Conservation (phyloP, 2,888 invertebrate genomes). For the Sisyra terminalis region DNA sequence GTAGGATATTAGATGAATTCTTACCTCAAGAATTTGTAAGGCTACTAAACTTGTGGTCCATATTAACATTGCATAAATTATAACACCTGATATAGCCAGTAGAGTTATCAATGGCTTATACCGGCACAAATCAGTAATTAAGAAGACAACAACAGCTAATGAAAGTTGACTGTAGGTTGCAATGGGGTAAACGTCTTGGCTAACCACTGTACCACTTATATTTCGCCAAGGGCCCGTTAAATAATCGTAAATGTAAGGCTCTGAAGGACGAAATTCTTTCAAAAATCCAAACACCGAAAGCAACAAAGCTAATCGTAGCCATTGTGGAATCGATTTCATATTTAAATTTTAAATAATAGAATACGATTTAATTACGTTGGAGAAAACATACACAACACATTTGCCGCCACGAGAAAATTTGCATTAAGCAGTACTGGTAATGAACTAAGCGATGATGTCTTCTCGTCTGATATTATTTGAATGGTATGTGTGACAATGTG, state of each 20-base stretch:
- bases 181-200: conserved; percentile 67
- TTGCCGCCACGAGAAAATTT: not conserved
- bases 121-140: conserved; percentile 65
- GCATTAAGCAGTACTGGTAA: no score
- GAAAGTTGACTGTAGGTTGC: conserved; percentile 74
- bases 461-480: no score
- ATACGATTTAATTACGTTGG: no score
- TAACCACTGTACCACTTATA: conserved; percentile 51
- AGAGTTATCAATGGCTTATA: conserved; percentile 80
- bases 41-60: conserved; percentile 54
- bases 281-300: conserved; percentile 67
- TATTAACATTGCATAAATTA: conserved; percentile 56
- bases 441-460: no score
- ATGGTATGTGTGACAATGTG: no score
- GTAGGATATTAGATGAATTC: no score
- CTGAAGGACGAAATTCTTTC: conserved; percentile 74
- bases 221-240: conserved; percentile 61
- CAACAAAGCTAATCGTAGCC: conserved; percentile 53
- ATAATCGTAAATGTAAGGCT: conserved; percentile 70
- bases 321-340: conserved; percentile 32
- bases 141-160: conserved; percentile 56
- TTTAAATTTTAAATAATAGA: not conserved
- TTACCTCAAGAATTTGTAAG: conserved; percentile 41
- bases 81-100: conserved; percentile 55
- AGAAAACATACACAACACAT: conserved; percentile 12